These are phyloP conservation scores for Paramisgurnus dabryanus DNA, from an alignment of 2,113 vertebrate genomes.

Conservation along the genomic window DNA sequence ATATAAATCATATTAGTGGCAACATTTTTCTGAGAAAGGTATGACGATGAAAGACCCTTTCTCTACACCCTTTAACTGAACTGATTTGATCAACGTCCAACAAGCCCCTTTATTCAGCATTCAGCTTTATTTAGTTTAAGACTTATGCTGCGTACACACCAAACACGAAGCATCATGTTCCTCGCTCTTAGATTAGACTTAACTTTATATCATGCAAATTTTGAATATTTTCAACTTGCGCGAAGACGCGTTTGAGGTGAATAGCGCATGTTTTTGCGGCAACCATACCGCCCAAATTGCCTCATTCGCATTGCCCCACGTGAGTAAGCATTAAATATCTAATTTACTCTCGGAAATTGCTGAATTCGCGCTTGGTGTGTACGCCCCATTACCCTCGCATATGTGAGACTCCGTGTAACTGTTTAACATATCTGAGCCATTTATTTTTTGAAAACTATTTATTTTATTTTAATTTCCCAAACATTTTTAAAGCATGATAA, in stretches of 20 bases:
- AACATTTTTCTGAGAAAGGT: constrained; percentile 1
- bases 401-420: constrained; percentile 51
- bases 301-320: too few species aligned
- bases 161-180: too few species aligned
- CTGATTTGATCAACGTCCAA: constrained; percentile 31
- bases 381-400: constrained; percentile 38
- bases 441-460: constrained; percentile 62
- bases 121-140: neutral
- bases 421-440: constrained; percentile 52
- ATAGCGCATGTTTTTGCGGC: too few species aligned
- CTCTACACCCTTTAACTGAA: constrained; percentile 2
- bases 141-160: too few species aligned
- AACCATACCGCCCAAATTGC: too few species aligned
- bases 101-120: constrained; percentile 34
- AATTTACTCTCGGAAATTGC: too few species aligned
- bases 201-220: too few species aligned
- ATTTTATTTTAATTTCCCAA: constrained; percentile 51
- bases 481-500: constrained; percentile 43
- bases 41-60: constrained; percentile 15
- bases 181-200: too few species aligned
- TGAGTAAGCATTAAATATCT: too few species aligned
- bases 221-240: too few species aligned
- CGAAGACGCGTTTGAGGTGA: too few species aligned
- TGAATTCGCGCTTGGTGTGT: too few species aligned
- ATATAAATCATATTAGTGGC: neutral